Percentiles rank a stretch among this genome's conserved stretches.
phyloP scores from a whole-genome alignment of 2,888 invertebrate species.

The Clitarchus hookeri region DNA sequence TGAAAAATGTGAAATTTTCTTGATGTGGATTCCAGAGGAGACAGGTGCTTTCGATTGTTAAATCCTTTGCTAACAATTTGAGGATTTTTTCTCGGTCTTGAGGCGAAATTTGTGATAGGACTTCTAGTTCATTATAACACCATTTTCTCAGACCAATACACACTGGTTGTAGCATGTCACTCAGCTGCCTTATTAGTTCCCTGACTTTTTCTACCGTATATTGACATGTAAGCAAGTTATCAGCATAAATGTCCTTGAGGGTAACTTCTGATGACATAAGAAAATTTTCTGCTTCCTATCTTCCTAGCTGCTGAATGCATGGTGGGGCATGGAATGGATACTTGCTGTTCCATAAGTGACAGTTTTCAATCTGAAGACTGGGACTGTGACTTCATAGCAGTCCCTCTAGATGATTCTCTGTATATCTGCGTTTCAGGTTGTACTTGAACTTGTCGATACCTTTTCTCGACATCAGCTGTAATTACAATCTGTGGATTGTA shows the following conservation, averaged over 20 bases:
- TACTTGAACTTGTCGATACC: slow-evolving; percentile 21
- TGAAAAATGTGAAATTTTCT: neutral
- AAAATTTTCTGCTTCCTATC: neutral
- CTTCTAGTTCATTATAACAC: neutral
- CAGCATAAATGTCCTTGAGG: neutral
- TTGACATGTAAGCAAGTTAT: neutral
- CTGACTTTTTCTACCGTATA: neutral
- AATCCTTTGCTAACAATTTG: neutral
- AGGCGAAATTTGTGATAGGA: neutral
- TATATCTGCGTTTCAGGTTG: neutral
- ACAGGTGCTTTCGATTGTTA: neutral
- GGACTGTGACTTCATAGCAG: neutral
- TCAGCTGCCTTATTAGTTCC: neutral
- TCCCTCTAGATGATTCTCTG: neutral
- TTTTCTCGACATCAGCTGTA: slow-evolving; percentile 16
- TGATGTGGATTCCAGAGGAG: neutral
- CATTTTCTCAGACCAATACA: neutral
- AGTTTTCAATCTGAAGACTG: neutral
- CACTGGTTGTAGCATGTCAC: neutral
- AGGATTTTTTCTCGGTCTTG: neutral
- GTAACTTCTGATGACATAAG: neutral
- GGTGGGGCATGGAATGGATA: neutral
- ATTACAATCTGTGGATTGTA: neutral
- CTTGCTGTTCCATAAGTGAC: slow-evolving; percentile 25
- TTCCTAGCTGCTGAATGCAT: neutral